Evolutionary conservation across 2,888 invertebrate genomes (phyloP).

Genomic region (Atrina japonica): DNA sequence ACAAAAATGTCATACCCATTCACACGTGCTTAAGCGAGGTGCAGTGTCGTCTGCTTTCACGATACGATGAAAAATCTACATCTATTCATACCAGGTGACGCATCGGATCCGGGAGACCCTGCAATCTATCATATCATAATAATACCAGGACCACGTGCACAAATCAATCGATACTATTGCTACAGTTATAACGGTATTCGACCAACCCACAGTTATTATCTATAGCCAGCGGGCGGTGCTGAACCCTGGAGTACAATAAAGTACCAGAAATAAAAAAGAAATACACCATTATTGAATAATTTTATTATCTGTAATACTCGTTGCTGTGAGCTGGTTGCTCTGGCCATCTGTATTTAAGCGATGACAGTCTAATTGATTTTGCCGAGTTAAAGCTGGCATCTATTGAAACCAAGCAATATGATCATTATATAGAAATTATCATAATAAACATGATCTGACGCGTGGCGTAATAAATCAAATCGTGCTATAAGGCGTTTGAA

Average conservation of each 20-base stretch:
- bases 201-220: slow-evolving; percentile 11
- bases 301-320: too few relatives aligned
- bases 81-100: slow-evolving; percentile 32
- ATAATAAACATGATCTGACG: too few relatives aligned
- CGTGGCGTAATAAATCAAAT: too few relatives aligned
- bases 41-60: slow-evolving; percentile 12
- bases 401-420: too few relatives aligned
- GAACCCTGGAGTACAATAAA: not conserved
- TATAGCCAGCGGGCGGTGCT: not conserved
- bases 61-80: not conserved
- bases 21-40: slow-evolving; percentile 7
- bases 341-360: too few relatives aligned
- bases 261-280: too few relatives aligned
- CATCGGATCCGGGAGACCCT: slow-evolving; percentile 11
- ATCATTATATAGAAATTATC: too few relatives aligned
- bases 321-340: too few relatives aligned
- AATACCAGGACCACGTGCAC: slow-evolving; percentile 29
- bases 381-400: too few relatives aligned
- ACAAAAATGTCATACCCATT: not conserved
- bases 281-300: too few relatives aligned
- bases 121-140: slow-evolving; percentile 34
- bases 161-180: slow-evolving; percentile 29
- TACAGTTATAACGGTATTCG: slow-evolving; percentile 9
- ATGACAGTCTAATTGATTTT: too few relatives aligned
- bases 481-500: too few relatives aligned